A percentile compares a stretch with the other conserved stretches of the same genome.
Conservation (phyloP, 92 coral and sea anemone species). For the Isaurus tuberculatus region DNA sequence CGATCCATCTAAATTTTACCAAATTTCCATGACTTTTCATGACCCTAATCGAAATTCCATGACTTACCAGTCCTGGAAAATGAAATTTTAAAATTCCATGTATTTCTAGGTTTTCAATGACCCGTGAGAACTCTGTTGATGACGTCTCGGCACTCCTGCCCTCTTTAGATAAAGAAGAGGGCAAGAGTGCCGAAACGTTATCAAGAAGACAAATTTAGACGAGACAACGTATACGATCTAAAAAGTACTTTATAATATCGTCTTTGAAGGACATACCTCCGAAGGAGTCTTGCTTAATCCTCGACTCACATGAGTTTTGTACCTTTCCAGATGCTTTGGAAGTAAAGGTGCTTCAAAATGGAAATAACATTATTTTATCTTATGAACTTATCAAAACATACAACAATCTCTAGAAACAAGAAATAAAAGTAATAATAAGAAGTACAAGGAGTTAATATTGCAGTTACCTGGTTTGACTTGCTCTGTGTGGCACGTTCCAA, state of each 20-base stretch:
- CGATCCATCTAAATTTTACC: too few relatives aligned
- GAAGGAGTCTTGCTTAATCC: conserved; percentile 92
- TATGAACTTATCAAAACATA: background rate
- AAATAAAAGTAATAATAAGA: background rate
- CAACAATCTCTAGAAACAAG: background rate
- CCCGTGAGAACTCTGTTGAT: too few relatives aligned
- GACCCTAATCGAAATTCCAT: too few relatives aligned
- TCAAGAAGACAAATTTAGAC: too few relatives aligned
- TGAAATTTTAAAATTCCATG: too few relatives aligned
- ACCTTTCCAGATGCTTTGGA: conserved; percentile 85
- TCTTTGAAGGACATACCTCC: conserved; percentile 64
- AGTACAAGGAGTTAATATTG: background rate
- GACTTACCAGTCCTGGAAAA: too few relatives aligned
- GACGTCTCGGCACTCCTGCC: too few relatives aligned
- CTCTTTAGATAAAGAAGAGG: too few relatives aligned
- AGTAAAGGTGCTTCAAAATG: conserved; percentile 79
- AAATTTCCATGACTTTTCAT: too few relatives aligned
- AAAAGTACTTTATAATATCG: background rate
- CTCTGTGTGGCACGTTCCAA: conserved; percentile 99
- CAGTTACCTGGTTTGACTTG: conserved; percentile 91
- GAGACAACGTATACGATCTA: too few relatives aligned
- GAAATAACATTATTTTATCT: background rate
- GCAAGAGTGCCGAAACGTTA: too few relatives aligned
- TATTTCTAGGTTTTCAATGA: too few relatives aligned
- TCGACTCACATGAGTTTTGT: conserved; percentile 81